Percentiles rank a stretch among this genome's conserved stretches.
phyloP scores from a whole-genome alignment of 2,888 invertebrate species.

The Orthosia incerta region DNA sequence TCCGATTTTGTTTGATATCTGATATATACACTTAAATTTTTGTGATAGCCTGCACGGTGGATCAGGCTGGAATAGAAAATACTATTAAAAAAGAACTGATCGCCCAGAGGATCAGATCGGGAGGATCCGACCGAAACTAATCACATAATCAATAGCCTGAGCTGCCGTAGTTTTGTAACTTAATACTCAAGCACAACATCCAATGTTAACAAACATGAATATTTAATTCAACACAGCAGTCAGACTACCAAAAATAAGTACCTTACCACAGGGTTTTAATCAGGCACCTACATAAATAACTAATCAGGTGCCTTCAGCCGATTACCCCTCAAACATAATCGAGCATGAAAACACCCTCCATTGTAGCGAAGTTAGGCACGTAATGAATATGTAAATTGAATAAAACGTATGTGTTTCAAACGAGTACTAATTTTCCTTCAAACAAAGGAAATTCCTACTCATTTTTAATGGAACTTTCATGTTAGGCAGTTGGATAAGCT shows the following conservation, averaged over 20 bases:
- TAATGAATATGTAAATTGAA: slow-evolving; percentile 65
- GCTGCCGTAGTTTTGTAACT: neutral
- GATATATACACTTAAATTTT: too few relatives aligned
- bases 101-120: too few relatives aligned
- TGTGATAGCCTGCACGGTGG: too few relatives aligned
- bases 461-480: slow-evolving; percentile 37
- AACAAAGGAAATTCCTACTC: slow-evolving; percentile 41
- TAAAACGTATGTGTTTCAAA: slow-evolving; percentile 60
- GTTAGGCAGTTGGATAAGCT: slow-evolving; percentile 16
- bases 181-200: neutral
- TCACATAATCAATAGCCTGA: neutral
- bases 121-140: too few relatives aligned
- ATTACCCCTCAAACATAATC: slow-evolving; percentile 56
- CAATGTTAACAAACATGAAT: slow-evolving; percentile 26
- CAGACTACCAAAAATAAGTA: slow-evolving; percentile 33
- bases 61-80: too few relatives aligned
- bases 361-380: slow-evolving; percentile 39
- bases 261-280: slow-evolving; percentile 35
- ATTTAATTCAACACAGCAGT: slow-evolving; percentile 28
- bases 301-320: slow-evolving; percentile 35
- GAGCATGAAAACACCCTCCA: slow-evolving; percentile 45
- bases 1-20: too few relatives aligned
- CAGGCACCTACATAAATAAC: slow-evolving; percentile 50
- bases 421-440: slow-evolving; percentile 51
- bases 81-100: too few relatives aligned